Evolutionary conservation across 2,888 invertebrate genomes (phyloP).

Genomic region (Diarsia brunnea): DNA sequence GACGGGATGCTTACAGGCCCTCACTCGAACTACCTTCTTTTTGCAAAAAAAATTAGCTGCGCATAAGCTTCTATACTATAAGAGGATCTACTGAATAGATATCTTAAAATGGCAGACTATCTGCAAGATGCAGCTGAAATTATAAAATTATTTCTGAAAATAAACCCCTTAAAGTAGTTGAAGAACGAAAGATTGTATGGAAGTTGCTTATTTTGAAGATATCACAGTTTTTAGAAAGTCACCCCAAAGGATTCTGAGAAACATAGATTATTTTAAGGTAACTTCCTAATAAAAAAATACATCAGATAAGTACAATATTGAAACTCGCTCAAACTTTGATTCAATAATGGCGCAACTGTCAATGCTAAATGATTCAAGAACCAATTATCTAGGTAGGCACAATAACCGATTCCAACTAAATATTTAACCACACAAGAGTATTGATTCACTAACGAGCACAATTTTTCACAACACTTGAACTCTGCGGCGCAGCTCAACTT

Average conservation of each 20-base stretch:
- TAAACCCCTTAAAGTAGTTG: neutral
- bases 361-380: neutral
- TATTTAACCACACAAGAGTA: constrained; percentile 16
- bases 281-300: neutral
- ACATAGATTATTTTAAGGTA: neutral
- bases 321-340: neutral
- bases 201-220: neutral
- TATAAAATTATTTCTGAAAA: neutral
- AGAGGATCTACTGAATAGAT: too few species aligned
- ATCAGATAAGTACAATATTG: neutral
- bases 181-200: neutral
- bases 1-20: too few species aligned
- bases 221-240: neutral
- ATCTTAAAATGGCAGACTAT: neutral
- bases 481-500: constrained; percentile 24
- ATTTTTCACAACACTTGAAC: constrained; percentile 38
- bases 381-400: neutral
- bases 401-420: neutral
- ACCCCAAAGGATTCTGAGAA: neutral
- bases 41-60: too few species aligned
- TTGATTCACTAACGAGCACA: constrained; percentile 42
- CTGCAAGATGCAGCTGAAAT: neutral
- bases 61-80: too few species aligned
- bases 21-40: too few species aligned
- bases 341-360: neutral